These are phyloP conservation scores for Pelosia muscerda DNA, from an alignment of 2,888 invertebrate species.

Conservation along the genomic window DNA sequence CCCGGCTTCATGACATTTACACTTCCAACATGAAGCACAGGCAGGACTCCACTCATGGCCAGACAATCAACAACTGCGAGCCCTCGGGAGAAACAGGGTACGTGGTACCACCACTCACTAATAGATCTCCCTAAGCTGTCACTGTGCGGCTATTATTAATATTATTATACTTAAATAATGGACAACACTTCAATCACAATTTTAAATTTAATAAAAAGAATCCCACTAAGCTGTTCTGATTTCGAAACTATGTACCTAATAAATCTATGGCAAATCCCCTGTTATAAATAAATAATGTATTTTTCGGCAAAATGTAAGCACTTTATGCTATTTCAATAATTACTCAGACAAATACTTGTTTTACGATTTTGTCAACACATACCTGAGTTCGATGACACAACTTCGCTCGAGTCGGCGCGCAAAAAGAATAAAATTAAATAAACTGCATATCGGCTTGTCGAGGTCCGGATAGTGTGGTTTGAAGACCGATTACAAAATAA, in stretches of 20 bases:
- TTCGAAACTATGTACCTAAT: neutral
- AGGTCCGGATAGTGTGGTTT: neutral
- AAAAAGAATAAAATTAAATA: neutral
- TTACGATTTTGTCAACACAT: neutral
- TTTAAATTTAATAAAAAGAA: neutral
- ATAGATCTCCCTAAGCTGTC: too few species aligned
- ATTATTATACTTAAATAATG: neutral
- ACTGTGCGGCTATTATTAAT: neutral
- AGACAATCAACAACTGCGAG: too few species aligned
- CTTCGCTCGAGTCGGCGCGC: neutral
- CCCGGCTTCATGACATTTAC: too few species aligned
- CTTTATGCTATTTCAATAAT: neutral
- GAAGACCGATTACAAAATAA: neutral
- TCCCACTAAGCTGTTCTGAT: neutral
- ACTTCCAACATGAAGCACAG: too few species aligned
- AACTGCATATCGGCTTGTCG: neutral
- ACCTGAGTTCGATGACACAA: slow-evolving; percentile 3
- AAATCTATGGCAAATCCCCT: neutral
- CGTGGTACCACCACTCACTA: too few species aligned
- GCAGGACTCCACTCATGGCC: too few species aligned
- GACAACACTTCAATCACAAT: neutral
- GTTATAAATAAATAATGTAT: neutral
- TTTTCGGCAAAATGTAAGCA: neutral
- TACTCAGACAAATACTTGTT: neutral
- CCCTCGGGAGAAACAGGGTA: too few species aligned